Base-by-base conservation (phyloP, 2,888 invertebrate genomes). In the Folsomia manolachei region DNA sequence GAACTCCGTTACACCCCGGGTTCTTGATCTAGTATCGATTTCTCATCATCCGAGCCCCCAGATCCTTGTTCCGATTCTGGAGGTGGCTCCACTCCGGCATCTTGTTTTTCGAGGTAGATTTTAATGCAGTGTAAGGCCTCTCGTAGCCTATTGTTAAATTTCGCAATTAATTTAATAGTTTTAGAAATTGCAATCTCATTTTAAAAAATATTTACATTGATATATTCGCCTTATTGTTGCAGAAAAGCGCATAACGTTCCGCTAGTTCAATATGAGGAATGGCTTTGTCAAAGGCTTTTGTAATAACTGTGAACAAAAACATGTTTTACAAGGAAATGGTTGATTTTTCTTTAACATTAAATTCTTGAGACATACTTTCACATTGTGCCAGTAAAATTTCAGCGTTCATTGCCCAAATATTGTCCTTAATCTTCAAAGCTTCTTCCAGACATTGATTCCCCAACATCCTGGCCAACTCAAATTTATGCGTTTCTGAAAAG, bases 331-430 rank as follows among this genome's bases (percentile, higher is more conserved):
- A 39, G 39, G 39, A 9, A 39, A 9, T 9, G 7, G 14, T 39
- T 19, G 66, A 52, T 27, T 26, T 21, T 61, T 23, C 18, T 18
- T 21, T 24, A 27, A 14, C 63, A 65, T 51, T 56, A 18, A 64
- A 39, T 24, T 60, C 27, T 39, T n/a, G 1, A 18, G 21, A 4
- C 23, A 39, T 27, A 21, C 80, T 75, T 39, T 80, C 79, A 56
- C 79, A 75, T 67, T 80, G 79, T 4, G 76, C 80, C 51, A 80
- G 62, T 0, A 80, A 63, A 60, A 80, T 78, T 19, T 75, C 71
- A 1, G 79, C 77, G 62, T 80, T 78, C 79, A 80, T 79, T 14
- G 74, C 67, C 80, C 80, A 80, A 65, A 79, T 76, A 19, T 75
- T 71, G 25, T 80, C 80, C 24, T 60, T 70, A n/a, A 79, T 78